Base-by-base conservation (phyloP, 2,888 invertebrate genomes). In the Notocelia uddmanniana region DNA sequence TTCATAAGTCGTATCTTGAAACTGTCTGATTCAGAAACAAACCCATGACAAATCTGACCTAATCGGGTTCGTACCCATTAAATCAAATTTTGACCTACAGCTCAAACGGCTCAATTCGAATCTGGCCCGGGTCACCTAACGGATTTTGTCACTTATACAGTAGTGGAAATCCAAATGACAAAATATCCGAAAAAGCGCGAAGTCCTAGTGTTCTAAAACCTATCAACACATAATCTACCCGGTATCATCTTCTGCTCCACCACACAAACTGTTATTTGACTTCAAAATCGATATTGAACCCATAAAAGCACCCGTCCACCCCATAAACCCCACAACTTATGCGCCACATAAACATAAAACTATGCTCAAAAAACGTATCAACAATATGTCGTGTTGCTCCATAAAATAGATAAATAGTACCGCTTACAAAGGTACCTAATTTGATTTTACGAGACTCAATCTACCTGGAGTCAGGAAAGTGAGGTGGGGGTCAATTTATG, bases 401-500 rank as follows among this genome's bases (percentile, higher is more conserved):
- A 79, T 81, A 81, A 81, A 83, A 80, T 79, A 84, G 85, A 86
- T 85, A 87, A 85, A 87, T 85, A 85, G 82, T 77, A 80, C 81
- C 80, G 79, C 79, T 80, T 80, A 75, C 77, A 81, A 83, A 84
- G 84, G 84, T 83, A 86, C 84, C 84, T 86, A 87, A 87, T 88
- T 87, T 87, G 85, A 86, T 87, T 85, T 87, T 85, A 88, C 84
- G 85, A 82, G 78, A 59, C 74, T 77, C 77, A 81, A 81, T 78
- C 82, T 84, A 86, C 87, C 88, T 89, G 89, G 87, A 88, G 79
- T 75, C 82, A n/a, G n/a, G n/a, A 84, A 82, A 83, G 86, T 45
- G n/a, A 87, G 85, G 83, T 88, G 85, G 77, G 75, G 78, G 83
- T 78, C 81, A 85, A 90, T 89, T 90, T 90, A 91, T 89, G 81